Base-by-base conservation (phyloP, 2,888 invertebrate genomes). In the Erebia epiphron region DNA sequence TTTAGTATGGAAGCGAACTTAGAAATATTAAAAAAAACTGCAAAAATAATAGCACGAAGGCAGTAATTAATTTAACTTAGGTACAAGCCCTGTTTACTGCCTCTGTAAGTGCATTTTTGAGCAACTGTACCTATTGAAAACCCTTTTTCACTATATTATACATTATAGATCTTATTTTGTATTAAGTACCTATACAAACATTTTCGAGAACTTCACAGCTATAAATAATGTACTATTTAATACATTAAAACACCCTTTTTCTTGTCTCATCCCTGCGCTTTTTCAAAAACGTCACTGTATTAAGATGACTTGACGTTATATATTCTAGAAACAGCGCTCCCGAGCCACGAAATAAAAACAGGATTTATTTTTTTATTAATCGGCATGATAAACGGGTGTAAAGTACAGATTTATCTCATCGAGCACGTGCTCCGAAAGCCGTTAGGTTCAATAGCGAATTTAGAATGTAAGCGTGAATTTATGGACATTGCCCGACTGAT, bases 391-490 rank as follows among this genome's bases (percentile, higher is more conserved):
- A 81, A 79, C 78, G 78, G 69, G 77, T 76, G 77, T 78, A 77
- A 78, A 80, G 79, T 75, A 73, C 75, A 79, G 81, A 87, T 89
- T 88, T 89, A 89, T 89, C 82, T 84, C 77, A 67, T 73, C 71
- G 71, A 80, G 80, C 84, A 82, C 86, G 86, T 83, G 86, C 82
- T 80, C 74, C 76, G 72, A 73, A 77, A 77, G 73, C 78, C 81
- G 83, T 79, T 81, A 80, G 82, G 81, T 83, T 82, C 83, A 83
- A 84, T 81, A 83, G 82, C 85, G 83, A 85, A 85, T 87, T 85
- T 82, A 82, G 82, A 80, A 80, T 86, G 87, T 90, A 89, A 91
- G 84, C 86, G 80, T 75, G 81, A 90, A 92, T 91, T 92, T 92
- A 92, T 91, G 88, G 82, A 85, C 82, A 82, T 82, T 81, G 79